A percentile compares a stretch with the other conserved stretches of the same genome.
These are phyloP conservation scores for Escarpia spicata DNA, from an alignment of 2,888 invertebrate genomes.

Conservation along the genomic window DNA sequence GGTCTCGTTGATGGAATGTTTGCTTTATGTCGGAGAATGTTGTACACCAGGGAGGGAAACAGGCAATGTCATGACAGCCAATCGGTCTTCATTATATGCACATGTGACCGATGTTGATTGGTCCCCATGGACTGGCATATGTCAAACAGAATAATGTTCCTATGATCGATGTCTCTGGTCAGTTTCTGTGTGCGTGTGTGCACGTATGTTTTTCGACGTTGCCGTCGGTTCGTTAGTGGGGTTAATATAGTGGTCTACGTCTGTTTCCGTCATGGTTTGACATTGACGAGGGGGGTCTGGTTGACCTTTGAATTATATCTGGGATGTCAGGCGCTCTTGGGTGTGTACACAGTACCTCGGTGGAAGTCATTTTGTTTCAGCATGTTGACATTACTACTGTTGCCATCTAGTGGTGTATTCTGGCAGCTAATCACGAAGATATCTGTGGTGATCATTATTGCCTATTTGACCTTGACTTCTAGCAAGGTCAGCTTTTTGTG, in stretches of 20 bases:
- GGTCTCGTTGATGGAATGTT: background rate
- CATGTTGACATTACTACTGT: too few relatives aligned
- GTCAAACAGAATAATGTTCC: background rate
- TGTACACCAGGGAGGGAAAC: background rate
- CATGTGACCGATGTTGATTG: background rate
- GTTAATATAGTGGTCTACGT: background rate
- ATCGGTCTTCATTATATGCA: background rate
- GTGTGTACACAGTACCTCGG: background rate
- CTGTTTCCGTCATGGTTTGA: background rate
- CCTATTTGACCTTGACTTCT: background rate
- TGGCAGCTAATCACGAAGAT: background rate
- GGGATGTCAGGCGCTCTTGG: background rate
- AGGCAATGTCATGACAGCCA: background rate
- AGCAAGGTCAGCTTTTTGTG: too few relatives aligned
- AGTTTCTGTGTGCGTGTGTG: background rate
- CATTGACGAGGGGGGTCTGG: background rate
- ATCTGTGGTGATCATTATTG: background rate
- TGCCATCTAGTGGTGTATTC: background rate
- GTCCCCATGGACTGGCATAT: background rate
- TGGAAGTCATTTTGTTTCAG: background rate
- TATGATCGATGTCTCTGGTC: slow-evolving; percentile 3
- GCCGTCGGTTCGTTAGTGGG: background rate
- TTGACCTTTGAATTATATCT: background rate
- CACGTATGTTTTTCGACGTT: background rate
- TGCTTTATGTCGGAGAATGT: background rate